Percentiles rank a stretch among this genome's conserved stretches.
Conservation (phyloP, 2,113 vertebrate species). For the Copsychus sechellarum region DNA sequence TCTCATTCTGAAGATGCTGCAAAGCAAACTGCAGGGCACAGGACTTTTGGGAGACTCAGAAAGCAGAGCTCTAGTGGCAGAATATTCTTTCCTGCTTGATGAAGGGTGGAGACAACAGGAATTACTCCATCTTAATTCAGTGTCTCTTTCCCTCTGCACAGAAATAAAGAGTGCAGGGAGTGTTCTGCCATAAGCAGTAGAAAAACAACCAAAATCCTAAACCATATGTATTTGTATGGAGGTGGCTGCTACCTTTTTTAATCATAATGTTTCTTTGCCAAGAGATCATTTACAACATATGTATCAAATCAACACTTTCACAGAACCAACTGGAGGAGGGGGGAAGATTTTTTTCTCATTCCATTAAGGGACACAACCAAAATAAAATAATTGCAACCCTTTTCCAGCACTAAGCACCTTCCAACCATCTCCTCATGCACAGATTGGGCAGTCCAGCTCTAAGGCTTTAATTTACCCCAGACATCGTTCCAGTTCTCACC, state of each 20-base stretch:
- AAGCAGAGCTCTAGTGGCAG: background rate
- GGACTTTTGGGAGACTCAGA: background rate
- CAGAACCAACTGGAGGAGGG: background rate
- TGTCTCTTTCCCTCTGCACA: background rate
- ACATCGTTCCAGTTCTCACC: background rate
- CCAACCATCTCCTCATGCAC: background rate
- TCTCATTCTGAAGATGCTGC: background rate
- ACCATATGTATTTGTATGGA: background rate
- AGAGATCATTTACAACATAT: slow-evolving; percentile 31
- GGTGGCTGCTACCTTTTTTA: slow-evolving; percentile 42
- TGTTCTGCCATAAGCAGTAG: background rate
- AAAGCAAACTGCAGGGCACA: background rate
- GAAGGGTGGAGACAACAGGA: background rate
- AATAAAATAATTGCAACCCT: background rate
- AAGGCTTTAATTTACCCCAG: background rate
- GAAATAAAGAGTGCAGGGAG: background rate
- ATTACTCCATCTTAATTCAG: background rate
- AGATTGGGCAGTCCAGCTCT: background rate
- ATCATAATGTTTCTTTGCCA: slow-evolving; percentile 3
- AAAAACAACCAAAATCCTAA: background rate
- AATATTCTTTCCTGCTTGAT: background rate
- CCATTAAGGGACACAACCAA: background rate
- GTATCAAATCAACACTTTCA: slow-evolving; percentile 1
- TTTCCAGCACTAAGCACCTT: background rate
- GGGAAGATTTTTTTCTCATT: background rate